phyloP scores from a whole-genome alignment of 2,888 invertebrate genomes.

The Agelastica alni region DNA sequence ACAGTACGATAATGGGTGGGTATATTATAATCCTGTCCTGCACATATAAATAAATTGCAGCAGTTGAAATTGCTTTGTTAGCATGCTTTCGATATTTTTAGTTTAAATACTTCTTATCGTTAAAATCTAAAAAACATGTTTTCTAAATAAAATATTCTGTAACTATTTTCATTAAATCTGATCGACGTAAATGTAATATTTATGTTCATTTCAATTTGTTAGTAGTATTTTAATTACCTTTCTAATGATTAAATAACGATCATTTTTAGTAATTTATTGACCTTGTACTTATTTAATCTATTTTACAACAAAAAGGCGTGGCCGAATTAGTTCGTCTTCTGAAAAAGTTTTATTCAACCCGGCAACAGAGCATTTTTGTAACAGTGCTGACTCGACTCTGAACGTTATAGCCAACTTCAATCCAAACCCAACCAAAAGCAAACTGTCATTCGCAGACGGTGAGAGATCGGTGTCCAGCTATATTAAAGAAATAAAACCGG shows the following conservation, averaged over 20 bases:
- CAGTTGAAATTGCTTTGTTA: no score
- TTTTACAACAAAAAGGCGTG: slow-evolving; percentile 17
- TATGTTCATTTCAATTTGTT: no score
- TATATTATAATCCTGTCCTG: no score
- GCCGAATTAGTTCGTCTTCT: slow-evolving; percentile 3
- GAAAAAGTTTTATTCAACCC: neutral
- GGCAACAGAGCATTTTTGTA: slow-evolving; percentile 11
- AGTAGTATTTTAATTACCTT: neutral
- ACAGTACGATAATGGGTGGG: no score
- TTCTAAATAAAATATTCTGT: no score
- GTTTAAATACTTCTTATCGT: no score
- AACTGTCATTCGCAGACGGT: slow-evolving; percentile 30
- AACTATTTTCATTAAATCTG: no score
- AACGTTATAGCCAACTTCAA: slow-evolving; percentile 19
- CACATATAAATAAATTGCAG: no score
- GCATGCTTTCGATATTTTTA: no score
- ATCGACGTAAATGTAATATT: no score
- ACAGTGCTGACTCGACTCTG: slow-evolving; percentile 15
- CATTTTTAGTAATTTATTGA: slow-evolving; percentile 4
- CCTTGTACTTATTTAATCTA: no score
- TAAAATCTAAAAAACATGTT: no score
- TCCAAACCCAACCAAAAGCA: slow-evolving; percentile 5
- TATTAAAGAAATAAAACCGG: slow-evolving; percentile 21
- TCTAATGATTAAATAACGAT: neutral
- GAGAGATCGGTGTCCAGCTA: slow-evolving; percentile 21